Evolutionary conservation across 2,797 vertebrate species (phyloP).

Genomic region (Fistularia commersonii): DNA sequence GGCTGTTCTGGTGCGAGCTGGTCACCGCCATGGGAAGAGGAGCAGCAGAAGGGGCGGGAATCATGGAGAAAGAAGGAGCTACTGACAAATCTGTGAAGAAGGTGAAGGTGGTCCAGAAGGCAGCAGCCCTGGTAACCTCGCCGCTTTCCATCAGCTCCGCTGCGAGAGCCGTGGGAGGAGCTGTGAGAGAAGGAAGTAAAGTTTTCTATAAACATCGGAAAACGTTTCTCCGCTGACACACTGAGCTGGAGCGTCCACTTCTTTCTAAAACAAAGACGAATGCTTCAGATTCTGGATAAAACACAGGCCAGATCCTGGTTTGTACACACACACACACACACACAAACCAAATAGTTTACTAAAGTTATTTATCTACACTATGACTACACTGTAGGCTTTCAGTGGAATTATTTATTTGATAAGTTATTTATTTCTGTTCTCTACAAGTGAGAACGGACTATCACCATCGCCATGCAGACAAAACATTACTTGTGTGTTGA

Average conservation of each 20-base stretch:
- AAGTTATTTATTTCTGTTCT: too few relatives aligned
- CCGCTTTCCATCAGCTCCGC: conserved; percentile 70
- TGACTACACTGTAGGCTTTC: too few relatives aligned
- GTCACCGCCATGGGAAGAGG: conserved; percentile 70
- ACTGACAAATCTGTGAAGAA: conserved; percentile 64
- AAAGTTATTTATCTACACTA: too few relatives aligned
- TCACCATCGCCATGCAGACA: too few relatives aligned
- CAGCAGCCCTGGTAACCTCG: conserved; percentile 62
- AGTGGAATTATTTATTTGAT: too few relatives aligned
- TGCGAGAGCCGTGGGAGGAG: conserved; percentile 69
- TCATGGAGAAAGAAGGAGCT: conserved; percentile 62
- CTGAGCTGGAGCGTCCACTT: conserved; percentile 8
- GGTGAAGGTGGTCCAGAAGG: conserved; percentile 67
- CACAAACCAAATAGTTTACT: too few relatives aligned
- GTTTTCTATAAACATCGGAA: conserved; percentile 74
- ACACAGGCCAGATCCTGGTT: too few relatives aligned
- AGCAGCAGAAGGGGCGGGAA: conserved; percentile 71
- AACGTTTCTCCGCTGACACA: conserved; percentile 39
- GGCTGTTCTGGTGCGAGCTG: conserved; percentile 76
- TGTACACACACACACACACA: too few relatives aligned
- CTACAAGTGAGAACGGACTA: too few relatives aligned
- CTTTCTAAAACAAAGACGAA: neutral
- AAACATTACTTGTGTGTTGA: too few relatives aligned
- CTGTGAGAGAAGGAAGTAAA: conserved; percentile 73
- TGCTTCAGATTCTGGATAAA: too few relatives aligned